phyloP scores from a whole-genome alignment of 1,140 invertebrate genomes.

The Drosophila virilis region DNA sequence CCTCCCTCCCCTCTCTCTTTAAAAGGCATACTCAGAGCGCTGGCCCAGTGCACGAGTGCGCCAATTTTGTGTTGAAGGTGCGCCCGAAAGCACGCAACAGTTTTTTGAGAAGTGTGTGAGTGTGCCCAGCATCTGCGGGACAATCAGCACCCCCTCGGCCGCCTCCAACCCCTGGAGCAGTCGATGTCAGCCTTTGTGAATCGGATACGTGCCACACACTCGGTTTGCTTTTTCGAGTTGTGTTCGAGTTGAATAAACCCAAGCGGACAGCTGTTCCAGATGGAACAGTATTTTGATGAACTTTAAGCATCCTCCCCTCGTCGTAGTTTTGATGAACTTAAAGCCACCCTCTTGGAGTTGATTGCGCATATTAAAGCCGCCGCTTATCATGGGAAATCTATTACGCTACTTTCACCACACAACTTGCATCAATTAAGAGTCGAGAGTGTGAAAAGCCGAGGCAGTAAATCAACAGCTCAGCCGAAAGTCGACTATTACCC shows the following conservation, averaged over 20 bases:
- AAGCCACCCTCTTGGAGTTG: slow-evolving; percentile 32
- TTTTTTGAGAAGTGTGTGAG: slow-evolving; percentile 38
- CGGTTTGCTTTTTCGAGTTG: slow-evolving; percentile 11
- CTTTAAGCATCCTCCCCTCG: slow-evolving; percentile 2
- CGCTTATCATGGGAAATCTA: slow-evolving; percentile 30
- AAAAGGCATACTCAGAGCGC: neutral
- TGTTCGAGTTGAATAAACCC: slow-evolving; percentile 70
- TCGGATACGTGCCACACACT: slow-evolving; percentile 39
- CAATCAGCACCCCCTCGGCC: slow-evolving; percentile 3
- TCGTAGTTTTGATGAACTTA: slow-evolving; percentile 28
- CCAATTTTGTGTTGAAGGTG: slow-evolving; percentile 54
- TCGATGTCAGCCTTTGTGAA: slow-evolving; percentile 16
- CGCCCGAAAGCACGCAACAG: slow-evolving; percentile 74
- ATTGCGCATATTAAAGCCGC: slow-evolving; percentile 42
- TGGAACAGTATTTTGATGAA: slow-evolving; percentile 13
- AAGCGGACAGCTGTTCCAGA: slow-evolving; percentile 27
- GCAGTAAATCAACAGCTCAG: slow-evolving; percentile 42
- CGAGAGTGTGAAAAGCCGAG: slow-evolving; percentile 34
- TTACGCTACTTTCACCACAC: slow-evolving; percentile 39
- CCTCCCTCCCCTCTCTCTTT: slow-evolving; percentile 21
- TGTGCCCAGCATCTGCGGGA: slow-evolving; percentile 55
- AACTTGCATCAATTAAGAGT: slow-evolving; percentile 15
- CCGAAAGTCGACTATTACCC: slow-evolving; percentile 37
- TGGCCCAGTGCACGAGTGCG: slow-evolving; percentile 72
- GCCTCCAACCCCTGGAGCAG: neutral